A percentile compares a stretch with the other conserved stretches of the same genome.
These are phyloP conservation scores for Nylanderia fulva DNA, from an alignment of 1,140 invertebrate genomes.

Conservation along the genomic window DNA sequence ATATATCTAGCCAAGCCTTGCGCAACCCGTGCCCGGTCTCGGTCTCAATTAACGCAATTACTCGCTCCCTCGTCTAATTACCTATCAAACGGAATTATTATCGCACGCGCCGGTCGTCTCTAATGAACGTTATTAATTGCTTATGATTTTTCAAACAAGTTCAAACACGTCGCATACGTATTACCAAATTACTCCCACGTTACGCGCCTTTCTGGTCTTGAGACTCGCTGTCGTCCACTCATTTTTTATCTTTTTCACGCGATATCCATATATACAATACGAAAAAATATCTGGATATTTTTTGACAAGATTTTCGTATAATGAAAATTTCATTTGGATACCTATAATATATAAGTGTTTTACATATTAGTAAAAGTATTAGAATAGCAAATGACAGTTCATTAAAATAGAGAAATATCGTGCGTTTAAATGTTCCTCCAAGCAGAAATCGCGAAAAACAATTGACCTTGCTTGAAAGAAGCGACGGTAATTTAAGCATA, in stretches of 20 bases:
- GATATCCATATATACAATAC: background rate
- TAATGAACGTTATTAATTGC: conserved; percentile 86
- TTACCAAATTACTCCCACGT: conserved; percentile 82
- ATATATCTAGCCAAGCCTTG: conserved; percentile 77
- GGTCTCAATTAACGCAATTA: conserved; percentile 83
- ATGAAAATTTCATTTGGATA: too few relatives aligned
- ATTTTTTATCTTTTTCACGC: background rate
- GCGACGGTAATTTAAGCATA: conserved; percentile 5
- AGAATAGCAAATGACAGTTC: too few relatives aligned
- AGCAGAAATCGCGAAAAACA: conserved; percentile 9
- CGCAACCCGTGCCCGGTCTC: conserved; percentile 72
- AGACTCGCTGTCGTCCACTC: background rate
- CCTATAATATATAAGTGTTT: too few relatives aligned
- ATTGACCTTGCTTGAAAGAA: background rate
- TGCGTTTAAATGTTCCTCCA: conserved; percentile 14
- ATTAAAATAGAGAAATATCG: too few relatives aligned
- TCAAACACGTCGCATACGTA: conserved; percentile 76
- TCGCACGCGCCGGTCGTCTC: conserved; percentile 66
- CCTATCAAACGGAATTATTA: conserved; percentile 83
- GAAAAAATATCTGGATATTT: too few relatives aligned
- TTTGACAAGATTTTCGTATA: too few relatives aligned
- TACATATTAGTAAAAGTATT: too few relatives aligned
- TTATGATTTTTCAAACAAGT: conserved; percentile 83
- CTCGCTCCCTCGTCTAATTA: conserved; percentile 82
- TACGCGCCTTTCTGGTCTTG: conserved; percentile 56